phyloP scores from a whole-genome alignment of 2,797 vertebrate species.

The Coccyzus lansbergi region DNA sequence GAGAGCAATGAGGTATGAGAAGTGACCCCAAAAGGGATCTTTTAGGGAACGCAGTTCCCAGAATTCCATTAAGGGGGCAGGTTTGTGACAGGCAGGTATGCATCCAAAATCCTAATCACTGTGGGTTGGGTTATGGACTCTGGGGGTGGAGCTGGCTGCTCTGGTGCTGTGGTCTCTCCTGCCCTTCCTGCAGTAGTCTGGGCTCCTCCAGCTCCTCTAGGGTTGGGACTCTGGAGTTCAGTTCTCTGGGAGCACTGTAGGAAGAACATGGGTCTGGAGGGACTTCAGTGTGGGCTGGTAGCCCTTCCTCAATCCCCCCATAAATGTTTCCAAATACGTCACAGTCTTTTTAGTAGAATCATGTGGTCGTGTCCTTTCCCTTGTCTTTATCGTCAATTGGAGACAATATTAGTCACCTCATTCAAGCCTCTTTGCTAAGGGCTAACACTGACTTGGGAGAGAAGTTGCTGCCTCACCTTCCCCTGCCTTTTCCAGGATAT shows the following conservation, averaged over 20 bases:
- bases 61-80: not conserved
- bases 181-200: not conserved
- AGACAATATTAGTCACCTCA: accelerated
- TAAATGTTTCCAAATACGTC: not conserved
- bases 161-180: not conserved
- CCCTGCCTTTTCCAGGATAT: conserved; percentile 84
- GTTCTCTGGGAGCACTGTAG: not conserved
- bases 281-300: not conserved
- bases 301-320: not conserved
- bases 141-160: not conserved
- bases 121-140: not conserved
- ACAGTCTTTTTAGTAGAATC: not conserved
- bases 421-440: not conserved
- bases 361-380: accelerated
- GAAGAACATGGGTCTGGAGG: not conserved
- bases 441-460: not conserved
- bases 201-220: not conserved
- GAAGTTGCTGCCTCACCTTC: not conserved
- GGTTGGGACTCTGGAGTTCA: not conserved
- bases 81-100: not conserved
- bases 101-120: not conserved
- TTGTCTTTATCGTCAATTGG: accelerated
- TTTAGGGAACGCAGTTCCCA: not conserved
- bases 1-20: no score
- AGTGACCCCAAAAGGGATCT: not conserved